Conservation (phyloP, 2,888 invertebrate species). For the Coelogynopora nodosa region DNA sequence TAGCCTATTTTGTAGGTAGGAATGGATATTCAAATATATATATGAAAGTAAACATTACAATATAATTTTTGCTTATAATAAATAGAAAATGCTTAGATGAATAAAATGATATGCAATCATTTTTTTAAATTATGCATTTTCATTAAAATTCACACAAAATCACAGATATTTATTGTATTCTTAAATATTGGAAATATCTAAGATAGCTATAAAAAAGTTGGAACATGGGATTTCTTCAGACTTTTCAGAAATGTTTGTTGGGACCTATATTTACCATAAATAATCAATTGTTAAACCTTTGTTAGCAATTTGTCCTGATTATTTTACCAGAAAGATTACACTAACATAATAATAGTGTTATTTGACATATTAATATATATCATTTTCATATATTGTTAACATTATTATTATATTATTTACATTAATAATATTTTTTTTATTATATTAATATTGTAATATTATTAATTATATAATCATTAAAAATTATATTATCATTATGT, state of each 20-base stretch:
- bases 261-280: neutral
- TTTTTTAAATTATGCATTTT: neutral
- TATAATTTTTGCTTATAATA: no score
- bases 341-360: neutral
- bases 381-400: no score
- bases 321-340: neutral
- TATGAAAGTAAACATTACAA: no score
- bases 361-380: neutral
- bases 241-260: neutral
- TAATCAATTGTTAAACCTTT: neutral
- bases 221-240: neutral
- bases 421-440: neutral
- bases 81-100: no score
- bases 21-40: no score
- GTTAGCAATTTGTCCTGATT: no score
- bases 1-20: no score
- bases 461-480: no score
- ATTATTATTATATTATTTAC: neutral
- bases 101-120: no score
- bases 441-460: no score
- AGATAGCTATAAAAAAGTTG: neutral
- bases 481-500: no score
- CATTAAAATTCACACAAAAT: neutral
- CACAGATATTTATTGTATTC: neutral
- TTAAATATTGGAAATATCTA: neutral